phyloP scores from a whole-genome alignment of 1,140 invertebrate genomes.

The Caerostris darwini region DNA sequence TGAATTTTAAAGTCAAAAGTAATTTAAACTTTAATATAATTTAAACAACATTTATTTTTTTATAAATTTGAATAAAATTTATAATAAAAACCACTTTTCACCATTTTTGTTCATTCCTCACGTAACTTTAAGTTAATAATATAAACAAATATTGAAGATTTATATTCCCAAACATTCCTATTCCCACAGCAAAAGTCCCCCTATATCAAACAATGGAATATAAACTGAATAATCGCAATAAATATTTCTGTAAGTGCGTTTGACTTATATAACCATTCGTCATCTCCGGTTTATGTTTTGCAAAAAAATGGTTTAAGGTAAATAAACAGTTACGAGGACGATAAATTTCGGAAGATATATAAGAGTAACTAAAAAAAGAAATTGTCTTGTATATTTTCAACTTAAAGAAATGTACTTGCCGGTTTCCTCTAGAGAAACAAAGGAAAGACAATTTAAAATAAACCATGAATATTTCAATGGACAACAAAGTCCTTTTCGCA shows the following conservation, averaged over 20 bases:
- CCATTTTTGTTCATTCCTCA: too few species aligned
- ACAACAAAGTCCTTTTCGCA: neutral
- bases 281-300: neutral
- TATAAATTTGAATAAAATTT: too few species aligned
- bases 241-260: neutral
- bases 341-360: slow-evolving; percentile 6
- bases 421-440: neutral
- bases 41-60: too few species aligned
- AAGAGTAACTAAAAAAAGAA: neutral
- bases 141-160: too few species aligned
- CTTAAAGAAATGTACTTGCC: neutral
- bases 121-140: too few species aligned
- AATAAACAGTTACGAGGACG: neutral
- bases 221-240: neutral
- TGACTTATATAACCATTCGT: neutral
- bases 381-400: neutral
- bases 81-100: too few species aligned
- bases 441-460: slow-evolving; percentile 5
- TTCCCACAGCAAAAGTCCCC: neutral
- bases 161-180: neutral
- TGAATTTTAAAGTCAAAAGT: too few species aligned
- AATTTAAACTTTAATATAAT: too few species aligned
- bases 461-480: slow-evolving; percentile 14
- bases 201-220: neutral
- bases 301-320: neutral